Conservation (phyloP, 2,797 vertebrate species). For the Clarias pachynema region DNA sequence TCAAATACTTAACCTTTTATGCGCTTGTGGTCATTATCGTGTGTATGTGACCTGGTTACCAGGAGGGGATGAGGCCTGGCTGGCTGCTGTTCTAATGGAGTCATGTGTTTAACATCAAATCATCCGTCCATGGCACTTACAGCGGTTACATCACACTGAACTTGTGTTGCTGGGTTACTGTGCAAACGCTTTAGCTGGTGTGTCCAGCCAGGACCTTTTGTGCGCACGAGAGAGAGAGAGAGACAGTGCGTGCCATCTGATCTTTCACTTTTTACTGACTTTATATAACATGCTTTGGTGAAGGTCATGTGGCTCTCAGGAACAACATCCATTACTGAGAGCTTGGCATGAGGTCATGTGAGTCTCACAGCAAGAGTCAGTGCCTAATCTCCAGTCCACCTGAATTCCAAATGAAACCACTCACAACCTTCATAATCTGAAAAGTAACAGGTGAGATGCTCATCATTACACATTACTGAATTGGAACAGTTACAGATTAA, state of each 20-base stretch:
- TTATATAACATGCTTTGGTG: constrained; percentile 59
- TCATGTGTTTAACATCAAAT: constrained; percentile 34
- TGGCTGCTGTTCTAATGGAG: constrained; percentile 28
- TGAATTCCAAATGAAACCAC: constrained; percentile 3
- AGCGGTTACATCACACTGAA: constrained; percentile 12
- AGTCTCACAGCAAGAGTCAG: constrained; percentile 11
- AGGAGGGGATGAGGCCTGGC: constrained; percentile 15
- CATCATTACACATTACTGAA: neutral
- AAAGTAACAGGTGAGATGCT: neutral
- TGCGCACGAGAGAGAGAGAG: no score
- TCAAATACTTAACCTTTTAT: constrained; percentile 19
- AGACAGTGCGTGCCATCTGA: constrained; percentile 34
- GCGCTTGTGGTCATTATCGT: neutral
- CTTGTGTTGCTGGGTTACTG: constrained; percentile 33
- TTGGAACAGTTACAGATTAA: neutral
- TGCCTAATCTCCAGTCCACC: neutral
- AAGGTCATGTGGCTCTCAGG: constrained; percentile 7
- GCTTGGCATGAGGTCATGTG: neutral
- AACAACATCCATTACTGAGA: neutral
- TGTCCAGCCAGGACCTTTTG: neutral
- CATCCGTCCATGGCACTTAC: constrained; percentile 15
- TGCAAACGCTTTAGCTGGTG: constrained; percentile 7
- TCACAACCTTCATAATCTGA: neutral
- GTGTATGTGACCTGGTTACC: constrained; percentile 26
- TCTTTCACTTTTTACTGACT: constrained; percentile 61